phyloP scores from a whole-genome alignment of 1,140 invertebrate genomes.

The Copidosoma floridanum region DNA sequence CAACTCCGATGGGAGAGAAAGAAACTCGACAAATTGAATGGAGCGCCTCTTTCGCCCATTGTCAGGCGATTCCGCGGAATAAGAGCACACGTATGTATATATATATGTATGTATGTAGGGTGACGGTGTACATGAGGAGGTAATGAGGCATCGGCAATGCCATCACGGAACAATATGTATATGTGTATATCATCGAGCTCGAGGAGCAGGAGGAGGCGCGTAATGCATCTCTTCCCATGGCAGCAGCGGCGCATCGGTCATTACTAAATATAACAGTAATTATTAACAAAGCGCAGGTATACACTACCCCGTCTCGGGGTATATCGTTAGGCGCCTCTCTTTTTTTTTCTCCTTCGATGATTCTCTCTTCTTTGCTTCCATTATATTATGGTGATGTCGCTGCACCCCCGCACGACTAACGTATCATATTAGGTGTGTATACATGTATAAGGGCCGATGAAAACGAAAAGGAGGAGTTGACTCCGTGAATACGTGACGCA shows the following conservation, averaged over 20 bases:
- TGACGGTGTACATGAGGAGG: slow-evolving; percentile 32
- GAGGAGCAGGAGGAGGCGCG: not conserved
- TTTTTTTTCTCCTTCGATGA: slow-evolving; percentile 24
- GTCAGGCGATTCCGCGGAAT: slow-evolving; percentile 3
- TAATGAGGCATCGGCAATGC: slow-evolving; percentile 49
- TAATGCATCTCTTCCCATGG: slow-evolving; percentile 56
- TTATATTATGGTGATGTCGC: slow-evolving; percentile 15
- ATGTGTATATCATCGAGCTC: not conserved
- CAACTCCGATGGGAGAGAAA: not conserved
- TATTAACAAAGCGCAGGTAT: slow-evolving; percentile 51
- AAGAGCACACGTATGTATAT: too few species aligned
- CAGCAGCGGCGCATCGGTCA: slow-evolving; percentile 47
- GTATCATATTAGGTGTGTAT: too few species aligned
- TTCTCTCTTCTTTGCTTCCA: slow-evolving; percentile 7
- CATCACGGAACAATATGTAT: too few species aligned
- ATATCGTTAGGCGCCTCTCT: slow-evolving; percentile 40
- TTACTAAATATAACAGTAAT: slow-evolving; percentile 56
- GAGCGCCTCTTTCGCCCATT: slow-evolving; percentile 8
- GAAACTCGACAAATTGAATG: slow-evolving; percentile 17
- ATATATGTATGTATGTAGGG: too few species aligned
- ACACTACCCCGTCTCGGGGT: slow-evolving; percentile 43
- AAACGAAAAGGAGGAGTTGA: slow-evolving; percentile 17
- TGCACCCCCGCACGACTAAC: slow-evolving; percentile 16
- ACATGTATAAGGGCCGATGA: slow-evolving; percentile 1
- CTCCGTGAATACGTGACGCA: not conserved